phyloP scores from a whole-genome alignment of 2,113 vertebrate species.

The Rhynchomys soricoides region DNA sequence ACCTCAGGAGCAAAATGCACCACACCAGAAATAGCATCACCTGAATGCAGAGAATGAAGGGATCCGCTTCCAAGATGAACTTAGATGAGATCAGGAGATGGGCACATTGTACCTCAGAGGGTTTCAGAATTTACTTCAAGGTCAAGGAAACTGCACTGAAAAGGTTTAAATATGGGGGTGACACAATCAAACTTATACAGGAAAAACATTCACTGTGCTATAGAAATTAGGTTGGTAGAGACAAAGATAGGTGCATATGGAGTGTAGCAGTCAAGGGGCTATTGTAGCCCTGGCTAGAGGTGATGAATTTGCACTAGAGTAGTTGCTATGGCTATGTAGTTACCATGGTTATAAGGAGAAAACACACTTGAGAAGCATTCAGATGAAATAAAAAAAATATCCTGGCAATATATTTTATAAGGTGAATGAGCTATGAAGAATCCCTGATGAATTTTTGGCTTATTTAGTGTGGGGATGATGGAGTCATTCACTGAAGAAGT shows the following conservation, averaged over 20 bases:
- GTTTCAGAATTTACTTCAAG: conserved; percentile 47
- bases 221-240: background rate
- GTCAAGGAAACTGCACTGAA: background rate
- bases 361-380: conserved; percentile 44
- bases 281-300: background rate
- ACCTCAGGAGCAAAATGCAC: background rate
- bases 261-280: background rate
- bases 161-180: background rate
- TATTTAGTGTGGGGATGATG: background rate
- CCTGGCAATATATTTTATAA: conserved; percentile 15
- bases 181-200: background rate
- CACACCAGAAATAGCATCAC: background rate
- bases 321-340: conserved; percentile 56
- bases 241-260: background rate
- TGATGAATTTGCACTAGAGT: background rate
- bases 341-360: conserved; percentile 64
- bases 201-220: background rate
- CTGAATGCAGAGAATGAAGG: background rate
- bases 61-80: background rate
- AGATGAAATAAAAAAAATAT: conserved; percentile 52
- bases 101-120: background rate
- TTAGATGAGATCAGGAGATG: background rate
- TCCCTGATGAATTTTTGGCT: background rate
- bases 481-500: background rate
- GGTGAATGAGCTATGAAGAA: background rate